These are phyloP conservation scores for Oscheius sp. DNA, from an alignment of 2,888 invertebrate genomes.

Conservation along the genomic window DNA sequence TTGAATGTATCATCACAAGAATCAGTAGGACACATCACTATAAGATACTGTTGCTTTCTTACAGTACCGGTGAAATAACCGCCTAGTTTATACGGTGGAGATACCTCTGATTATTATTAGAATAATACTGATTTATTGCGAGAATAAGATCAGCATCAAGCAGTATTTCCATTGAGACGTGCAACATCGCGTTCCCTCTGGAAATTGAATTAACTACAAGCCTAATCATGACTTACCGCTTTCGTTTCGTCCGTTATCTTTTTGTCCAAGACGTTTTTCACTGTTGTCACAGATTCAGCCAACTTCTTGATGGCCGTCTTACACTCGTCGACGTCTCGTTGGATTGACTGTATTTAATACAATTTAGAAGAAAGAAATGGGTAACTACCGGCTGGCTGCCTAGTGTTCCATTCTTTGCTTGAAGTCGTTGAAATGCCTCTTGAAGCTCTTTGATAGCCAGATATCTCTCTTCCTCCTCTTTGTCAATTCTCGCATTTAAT, in stretches of 20 bases:
- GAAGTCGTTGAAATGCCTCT: slow-evolving; percentile 64
- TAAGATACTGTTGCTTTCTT: too few relatives aligned
- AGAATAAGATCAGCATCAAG: too few relatives aligned
- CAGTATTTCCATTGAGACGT: slow-evolving; percentile 10
- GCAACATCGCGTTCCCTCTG: slow-evolving; percentile 22
- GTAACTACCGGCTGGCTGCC: too few relatives aligned
- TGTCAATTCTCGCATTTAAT: slow-evolving; percentile 64
- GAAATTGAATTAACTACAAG: not conserved
- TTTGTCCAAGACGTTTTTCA: slow-evolving; percentile 68
- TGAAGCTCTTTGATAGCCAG: slow-evolving; percentile 67
- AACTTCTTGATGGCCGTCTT: slow-evolving; percentile 69
- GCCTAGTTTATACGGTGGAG: too few relatives aligned
- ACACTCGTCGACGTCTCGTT: slow-evolving; percentile 67
- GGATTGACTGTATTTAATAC: slow-evolving; percentile 12
- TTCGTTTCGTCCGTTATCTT: slow-evolving; percentile 65
- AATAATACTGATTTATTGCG: too few relatives aligned
- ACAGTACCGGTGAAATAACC: too few relatives aligned
- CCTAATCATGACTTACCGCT: slow-evolving; percentile 55
- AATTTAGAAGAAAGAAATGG: not conserved
- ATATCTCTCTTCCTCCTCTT: slow-evolving; percentile 68
- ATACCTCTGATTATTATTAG: too few relatives aligned
- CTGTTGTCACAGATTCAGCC: slow-evolving; percentile 68
- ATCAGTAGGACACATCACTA: too few relatives aligned
- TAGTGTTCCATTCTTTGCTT: slow-evolving; percentile 23
- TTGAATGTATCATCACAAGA: too few relatives aligned